Percentiles rank a stretch among this genome's conserved stretches.
Conservation (phyloP, 1,140 invertebrate species). For the Bombus consobrinus region DNA sequence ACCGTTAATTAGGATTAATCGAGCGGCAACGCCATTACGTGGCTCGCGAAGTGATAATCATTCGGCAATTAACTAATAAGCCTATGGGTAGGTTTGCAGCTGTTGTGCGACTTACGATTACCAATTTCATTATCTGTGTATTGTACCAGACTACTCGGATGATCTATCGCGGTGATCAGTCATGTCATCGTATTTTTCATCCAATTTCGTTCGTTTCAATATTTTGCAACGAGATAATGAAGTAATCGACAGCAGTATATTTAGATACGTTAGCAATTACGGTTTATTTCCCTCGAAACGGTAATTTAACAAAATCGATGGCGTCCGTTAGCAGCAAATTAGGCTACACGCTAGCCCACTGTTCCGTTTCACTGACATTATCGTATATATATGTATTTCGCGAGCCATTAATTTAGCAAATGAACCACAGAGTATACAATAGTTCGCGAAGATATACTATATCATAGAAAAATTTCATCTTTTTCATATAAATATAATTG, state of each 20-base stretch:
- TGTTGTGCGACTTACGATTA: constrained; percentile 34
- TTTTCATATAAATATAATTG: too few relatives aligned
- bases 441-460: neutral
- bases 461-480: neutral
- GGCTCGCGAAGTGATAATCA: constrained; percentile 38
- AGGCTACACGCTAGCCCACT: neutral
- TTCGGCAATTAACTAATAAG: constrained; percentile 55
- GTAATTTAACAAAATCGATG: constrained; percentile 8
- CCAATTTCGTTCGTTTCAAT: neutral
- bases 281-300: neutral
- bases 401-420: constrained; percentile 20
- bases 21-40: constrained; percentile 24
- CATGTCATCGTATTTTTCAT: neutral
- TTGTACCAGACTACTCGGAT: neutral
- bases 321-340: constrained; percentile 16
- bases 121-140: neutral
- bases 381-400: neutral
- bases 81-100: constrained; percentile 37
- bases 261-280: neutral
- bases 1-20: constrained; percentile 54
- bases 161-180: neutral
- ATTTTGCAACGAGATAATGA: neutral
- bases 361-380: neutral
- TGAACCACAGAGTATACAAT: neutral
- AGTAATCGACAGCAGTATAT: neutral